phyloP scores from a whole-genome alignment of 2,888 invertebrate genomes.

The Lampropteryx suffumata region DNA sequence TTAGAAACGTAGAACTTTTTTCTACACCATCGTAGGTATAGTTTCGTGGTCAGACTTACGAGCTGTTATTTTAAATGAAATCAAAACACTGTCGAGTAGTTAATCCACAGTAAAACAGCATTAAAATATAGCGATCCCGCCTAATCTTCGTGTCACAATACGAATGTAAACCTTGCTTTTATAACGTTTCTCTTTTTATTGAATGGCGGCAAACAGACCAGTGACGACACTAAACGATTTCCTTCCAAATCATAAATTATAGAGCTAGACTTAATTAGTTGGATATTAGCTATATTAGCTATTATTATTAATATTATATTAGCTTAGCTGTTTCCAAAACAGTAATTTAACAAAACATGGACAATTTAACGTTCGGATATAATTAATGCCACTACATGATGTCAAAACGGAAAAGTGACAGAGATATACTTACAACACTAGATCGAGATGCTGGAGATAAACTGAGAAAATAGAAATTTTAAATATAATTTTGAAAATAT shows the following conservation, averaged over 20 bases:
- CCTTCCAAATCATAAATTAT: conserved; percentile 23
- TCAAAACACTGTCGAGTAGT: conserved; percentile 54
- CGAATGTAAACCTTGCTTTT: conserved; percentile 34
- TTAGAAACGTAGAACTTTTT: background rate
- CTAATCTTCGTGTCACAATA: conserved; percentile 49
- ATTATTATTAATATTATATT: too few species aligned
- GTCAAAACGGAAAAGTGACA: too few species aligned
- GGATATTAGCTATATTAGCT: too few species aligned
- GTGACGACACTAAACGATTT: conserved; percentile 16
- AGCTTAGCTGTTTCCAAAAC: conserved; percentile 15
- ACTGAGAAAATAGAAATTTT: too few species aligned
- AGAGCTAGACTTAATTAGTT: conserved; percentile 21
- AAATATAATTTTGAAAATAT: too few species aligned
- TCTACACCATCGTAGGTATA: conserved; percentile 14
- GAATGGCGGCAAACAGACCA: conserved; percentile 7
- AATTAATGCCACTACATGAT: too few species aligned
- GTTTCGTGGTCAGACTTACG: conserved; percentile 37
- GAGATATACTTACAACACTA: too few species aligned
- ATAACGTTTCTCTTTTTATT: conserved; percentile 28
- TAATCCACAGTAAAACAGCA: conserved; percentile 51
- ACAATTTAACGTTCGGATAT: background rate
- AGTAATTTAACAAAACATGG: conserved; percentile 7
- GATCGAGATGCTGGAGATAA: too few species aligned
- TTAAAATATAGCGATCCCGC: conserved; percentile 39
- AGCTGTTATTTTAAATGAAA: conserved; percentile 49